Conservation (phyloP, 2,888 invertebrate species). For the Athalia rosae region DNA sequence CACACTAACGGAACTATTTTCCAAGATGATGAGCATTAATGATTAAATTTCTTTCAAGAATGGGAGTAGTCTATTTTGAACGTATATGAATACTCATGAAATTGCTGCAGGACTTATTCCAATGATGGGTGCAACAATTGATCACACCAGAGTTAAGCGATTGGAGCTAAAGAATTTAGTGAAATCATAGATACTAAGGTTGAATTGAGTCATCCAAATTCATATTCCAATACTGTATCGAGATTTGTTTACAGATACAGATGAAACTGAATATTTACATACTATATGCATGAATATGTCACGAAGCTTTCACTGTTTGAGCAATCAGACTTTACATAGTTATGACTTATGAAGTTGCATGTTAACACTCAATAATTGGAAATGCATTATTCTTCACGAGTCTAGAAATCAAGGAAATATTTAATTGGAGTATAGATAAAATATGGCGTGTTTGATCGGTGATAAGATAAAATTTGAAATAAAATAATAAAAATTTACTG, state of each 20-base stretch:
- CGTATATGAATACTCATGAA: not conserved
- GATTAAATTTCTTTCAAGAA: not conserved
- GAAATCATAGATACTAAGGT: too few species aligned
- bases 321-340: not conserved
- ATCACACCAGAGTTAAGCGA: too few species aligned
- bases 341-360: not conserved
- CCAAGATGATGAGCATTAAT: not conserved
- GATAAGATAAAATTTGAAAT: conserved; percentile 29
- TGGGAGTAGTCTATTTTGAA: conserved; percentile 5
- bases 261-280: too few species aligned
- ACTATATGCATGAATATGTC: too few species aligned
- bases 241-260: too few species aligned
- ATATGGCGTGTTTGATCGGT: conserved; percentile 31
- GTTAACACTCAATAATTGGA: not conserved
- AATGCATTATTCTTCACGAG: not conserved
- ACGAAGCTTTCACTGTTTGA: too few species aligned
- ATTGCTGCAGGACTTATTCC: not conserved
- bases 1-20: not conserved
- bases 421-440: conserved; percentile 27
- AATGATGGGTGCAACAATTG: not conserved
- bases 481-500: not conserved
- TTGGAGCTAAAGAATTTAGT: too few species aligned
- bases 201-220: too few species aligned
- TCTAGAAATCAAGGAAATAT: conserved; percentile 6
- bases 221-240: too few species aligned